Percentiles rank a stretch among this genome's conserved stretches.
Evolutionary conservation across 2,113 vertebrate genomes (phyloP).

Genomic region (Cyphomyrus discorhynchus): DNA sequence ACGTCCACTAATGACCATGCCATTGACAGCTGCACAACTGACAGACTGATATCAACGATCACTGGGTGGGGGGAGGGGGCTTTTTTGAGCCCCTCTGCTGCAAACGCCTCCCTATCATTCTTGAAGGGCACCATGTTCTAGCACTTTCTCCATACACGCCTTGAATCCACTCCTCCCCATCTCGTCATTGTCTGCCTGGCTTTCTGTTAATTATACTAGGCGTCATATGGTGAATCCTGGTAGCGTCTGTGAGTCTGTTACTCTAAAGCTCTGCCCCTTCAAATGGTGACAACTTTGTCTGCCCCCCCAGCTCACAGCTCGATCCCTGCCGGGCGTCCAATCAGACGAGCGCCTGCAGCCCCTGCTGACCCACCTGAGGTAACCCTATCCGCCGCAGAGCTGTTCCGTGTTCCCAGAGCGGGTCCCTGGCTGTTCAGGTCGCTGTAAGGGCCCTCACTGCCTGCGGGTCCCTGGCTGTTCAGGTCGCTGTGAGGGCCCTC

Average conservation of each 20-base stretch:
- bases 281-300: background rate
- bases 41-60: background rate
- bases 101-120: background rate
- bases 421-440: too few relatives aligned
- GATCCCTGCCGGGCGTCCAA: constrained; percentile 81
- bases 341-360: constrained; percentile 95
- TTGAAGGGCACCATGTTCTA: background rate
- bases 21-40: background rate
- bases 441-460: too few relatives aligned
- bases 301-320: constrained; percentile 74
- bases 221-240: background rate
- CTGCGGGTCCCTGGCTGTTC: too few relatives aligned
- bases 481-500: too few relatives aligned
- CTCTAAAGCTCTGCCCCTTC: background rate
- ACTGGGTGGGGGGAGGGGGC: background rate
- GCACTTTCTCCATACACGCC: background rate
- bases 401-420: too few relatives aligned
- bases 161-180: background rate
- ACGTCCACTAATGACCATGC: background rate
- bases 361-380: constrained; percentile 94
- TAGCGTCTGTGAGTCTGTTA: background rate
- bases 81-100: background rate
- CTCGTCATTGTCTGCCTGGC: background rate
- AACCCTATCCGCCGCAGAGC: constrained; percentile 36
- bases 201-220: background rate